Evolutionary conservation across 2,797 vertebrate genomes (phyloP).

Genomic region (Phoxinus dragarum): DNA sequence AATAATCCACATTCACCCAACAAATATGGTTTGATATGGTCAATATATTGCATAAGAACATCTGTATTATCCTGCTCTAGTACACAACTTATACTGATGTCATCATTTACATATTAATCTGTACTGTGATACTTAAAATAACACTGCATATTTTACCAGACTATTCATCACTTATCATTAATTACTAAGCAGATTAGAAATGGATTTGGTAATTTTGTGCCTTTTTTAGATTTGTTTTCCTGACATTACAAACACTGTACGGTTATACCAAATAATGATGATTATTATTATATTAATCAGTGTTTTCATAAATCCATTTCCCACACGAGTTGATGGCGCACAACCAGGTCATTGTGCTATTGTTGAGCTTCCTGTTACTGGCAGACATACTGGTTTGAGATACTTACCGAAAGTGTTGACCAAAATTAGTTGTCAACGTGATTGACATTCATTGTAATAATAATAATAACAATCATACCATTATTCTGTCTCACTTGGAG

Average conservation of each 20-base stretch:
- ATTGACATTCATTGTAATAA: background rate
- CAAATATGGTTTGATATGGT: background rate
- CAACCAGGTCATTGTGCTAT: background rate
- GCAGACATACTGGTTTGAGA: conserved; percentile 7
- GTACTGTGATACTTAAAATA: background rate
- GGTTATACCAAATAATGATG: background rate
- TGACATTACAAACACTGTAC: background rate
- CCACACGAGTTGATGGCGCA: background rate
- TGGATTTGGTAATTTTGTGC: too few species aligned
- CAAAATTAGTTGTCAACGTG: background rate
- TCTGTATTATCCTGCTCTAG: background rate
- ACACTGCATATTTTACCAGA: background rate
- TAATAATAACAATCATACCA: too few species aligned
- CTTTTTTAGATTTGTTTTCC: background rate
- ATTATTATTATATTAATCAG: background rate
- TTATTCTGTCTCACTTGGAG: too few species aligned
- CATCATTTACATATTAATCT: background rate
- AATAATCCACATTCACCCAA: too few species aligned
- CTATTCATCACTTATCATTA: background rate
- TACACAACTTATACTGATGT: background rate
- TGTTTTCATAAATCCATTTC: background rate
- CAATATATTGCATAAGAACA: background rate
- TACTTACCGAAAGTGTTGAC: background rate
- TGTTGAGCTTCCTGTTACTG: background rate
- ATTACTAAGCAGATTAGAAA: background rate